A percentile compares a stretch with the other conserved stretches of the same genome.
Conservation (phyloP, 2,888 invertebrate species). For the Linyphia triangularis region DNA sequence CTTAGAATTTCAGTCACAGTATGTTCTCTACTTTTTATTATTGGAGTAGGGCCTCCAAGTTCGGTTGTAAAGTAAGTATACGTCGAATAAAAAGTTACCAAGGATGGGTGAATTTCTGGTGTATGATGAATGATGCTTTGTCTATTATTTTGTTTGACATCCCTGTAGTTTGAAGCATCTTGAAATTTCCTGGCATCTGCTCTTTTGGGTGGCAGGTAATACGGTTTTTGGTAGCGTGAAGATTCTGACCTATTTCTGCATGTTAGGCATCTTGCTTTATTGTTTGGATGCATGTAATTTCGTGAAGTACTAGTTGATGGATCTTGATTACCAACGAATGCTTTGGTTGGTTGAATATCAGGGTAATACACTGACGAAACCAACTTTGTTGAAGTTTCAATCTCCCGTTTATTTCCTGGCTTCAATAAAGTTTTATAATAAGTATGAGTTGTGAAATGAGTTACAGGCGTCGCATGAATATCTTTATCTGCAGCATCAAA, state of each 20-base stretch:
- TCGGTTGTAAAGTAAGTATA: constrained; percentile 76
- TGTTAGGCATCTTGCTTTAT: not conserved
- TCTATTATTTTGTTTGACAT: not conserved
- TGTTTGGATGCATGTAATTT: not conserved
- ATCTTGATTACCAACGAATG: not conserved
- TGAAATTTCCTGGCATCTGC: not conserved
- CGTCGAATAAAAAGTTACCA: constrained; percentile 76
- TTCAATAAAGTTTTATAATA: constrained; percentile 84
- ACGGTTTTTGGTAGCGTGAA: constrained; percentile 24
- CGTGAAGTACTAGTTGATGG: not conserved
- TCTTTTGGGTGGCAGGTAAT: constrained; percentile 22
- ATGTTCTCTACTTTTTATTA: constrained; percentile 69
- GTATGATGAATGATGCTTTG: not conserved
- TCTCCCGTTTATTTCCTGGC: constrained; percentile 87
- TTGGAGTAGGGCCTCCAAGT: constrained; percentile 54
- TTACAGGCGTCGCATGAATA: constrained; percentile 25
- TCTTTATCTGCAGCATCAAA: not conserved
- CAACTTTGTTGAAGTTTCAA: constrained; percentile 59
- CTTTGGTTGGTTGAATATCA: constrained; percentile 10
- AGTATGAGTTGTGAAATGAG: constrained; percentile 63
- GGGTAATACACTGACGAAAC: constrained; percentile 51
- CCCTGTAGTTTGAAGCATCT: not conserved
- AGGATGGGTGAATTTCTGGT: constrained; percentile 62
- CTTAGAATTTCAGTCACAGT: constrained; percentile 74
- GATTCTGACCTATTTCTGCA: constrained; percentile 1